phyloP scores from a whole-genome alignment of 30 jellyfish, hydroid and myxozoan species.

The Cassiopea andromeda region DNA sequence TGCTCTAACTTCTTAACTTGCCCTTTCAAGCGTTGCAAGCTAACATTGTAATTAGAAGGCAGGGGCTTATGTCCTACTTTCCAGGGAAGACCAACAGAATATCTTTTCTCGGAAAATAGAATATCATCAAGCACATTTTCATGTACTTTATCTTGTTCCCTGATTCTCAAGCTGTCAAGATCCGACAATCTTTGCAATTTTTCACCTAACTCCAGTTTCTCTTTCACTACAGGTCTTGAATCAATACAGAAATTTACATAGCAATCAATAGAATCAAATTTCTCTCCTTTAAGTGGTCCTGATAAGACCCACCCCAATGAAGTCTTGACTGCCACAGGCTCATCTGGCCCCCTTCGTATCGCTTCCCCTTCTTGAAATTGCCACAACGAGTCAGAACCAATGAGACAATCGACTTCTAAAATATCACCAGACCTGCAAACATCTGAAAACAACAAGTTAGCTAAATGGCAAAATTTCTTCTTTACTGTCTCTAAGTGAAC shows the following conservation, averaged over 20 bases:
- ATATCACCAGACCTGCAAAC: slow-evolving; percentile 14
- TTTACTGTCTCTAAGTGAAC: background rate
- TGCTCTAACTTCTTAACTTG: slow-evolving; percentile 56
- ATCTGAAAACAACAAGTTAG: slow-evolving; percentile 35
- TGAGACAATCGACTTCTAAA: slow-evolving; percentile 9
- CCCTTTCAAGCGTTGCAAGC: slow-evolving; percentile 30
- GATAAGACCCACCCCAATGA: slow-evolving; percentile 62
- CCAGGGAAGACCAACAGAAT: slow-evolving; percentile 73
- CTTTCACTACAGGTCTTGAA: background rate
- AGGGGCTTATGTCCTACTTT: slow-evolving; percentile 66
- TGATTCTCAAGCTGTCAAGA: slow-evolving; percentile 55
- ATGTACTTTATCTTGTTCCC: slow-evolving; percentile 55
- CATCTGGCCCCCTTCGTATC: slow-evolving; percentile 68
- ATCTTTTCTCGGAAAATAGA: slow-evolving; percentile 50
- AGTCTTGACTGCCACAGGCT: slow-evolving; percentile 65
- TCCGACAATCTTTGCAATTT: slow-evolving; percentile 54
- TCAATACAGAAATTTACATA: slow-evolving; percentile 28
- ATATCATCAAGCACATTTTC: slow-evolving; percentile 43
- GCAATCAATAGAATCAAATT: slow-evolving; percentile 2
- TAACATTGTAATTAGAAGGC: slow-evolving; percentile 40
- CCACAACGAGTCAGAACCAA: slow-evolving; percentile 62
- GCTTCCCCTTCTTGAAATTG: slow-evolving; percentile 40
- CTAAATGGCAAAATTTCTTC: background rate
- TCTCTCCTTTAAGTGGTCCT: slow-evolving; percentile 53
- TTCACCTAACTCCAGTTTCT: background rate